These are phyloP conservation scores for Norana najaformis DNA, from an alignment of 2,888 invertebrate genomes.

Conservation along the genomic window DNA sequence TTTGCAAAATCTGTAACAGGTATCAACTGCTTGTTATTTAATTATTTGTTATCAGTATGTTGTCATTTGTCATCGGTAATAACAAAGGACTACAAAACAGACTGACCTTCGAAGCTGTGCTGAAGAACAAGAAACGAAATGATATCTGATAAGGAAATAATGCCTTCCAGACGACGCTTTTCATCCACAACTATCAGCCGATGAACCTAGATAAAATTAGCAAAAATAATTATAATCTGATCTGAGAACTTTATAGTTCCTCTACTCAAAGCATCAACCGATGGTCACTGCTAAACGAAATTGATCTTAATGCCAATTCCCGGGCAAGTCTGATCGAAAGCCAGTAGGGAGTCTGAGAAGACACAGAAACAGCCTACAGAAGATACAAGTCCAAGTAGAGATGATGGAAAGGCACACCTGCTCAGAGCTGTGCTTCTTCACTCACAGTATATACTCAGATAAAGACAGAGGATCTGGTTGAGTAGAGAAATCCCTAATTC, in stretches of 20 bases:
- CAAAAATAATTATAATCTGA: neutral
- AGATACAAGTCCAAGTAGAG: neutral
- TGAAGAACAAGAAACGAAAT: neutral
- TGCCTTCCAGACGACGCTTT: neutral
- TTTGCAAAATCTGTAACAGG: neutral
- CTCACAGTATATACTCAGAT: no score
- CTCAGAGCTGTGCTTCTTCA: no score
- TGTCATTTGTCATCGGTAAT: neutral
- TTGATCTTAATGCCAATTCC: neutral
- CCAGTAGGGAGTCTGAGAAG: neutral
- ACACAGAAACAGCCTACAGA: neutral
- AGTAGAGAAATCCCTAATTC: no score
- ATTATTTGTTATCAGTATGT: neutral
- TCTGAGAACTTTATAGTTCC: neutral
- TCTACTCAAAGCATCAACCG: neutral
- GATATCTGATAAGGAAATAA: slow-evolving; percentile 7
- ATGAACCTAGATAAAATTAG: neutral
- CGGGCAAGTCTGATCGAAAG: neutral
- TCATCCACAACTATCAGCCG: slow-evolving; percentile 4
- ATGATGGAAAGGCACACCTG: no score
- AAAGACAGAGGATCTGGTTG: no score
- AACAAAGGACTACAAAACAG: neutral
- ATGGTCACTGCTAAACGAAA: neutral
- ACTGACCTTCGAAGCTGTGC: neutral
- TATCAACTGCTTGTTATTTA: neutral